Evolutionary conservation across 2,113 vertebrate species (phyloP), one percentile per base, ranked within the genome.

Genomic region (Erpornis zantholeuca): DNA sequence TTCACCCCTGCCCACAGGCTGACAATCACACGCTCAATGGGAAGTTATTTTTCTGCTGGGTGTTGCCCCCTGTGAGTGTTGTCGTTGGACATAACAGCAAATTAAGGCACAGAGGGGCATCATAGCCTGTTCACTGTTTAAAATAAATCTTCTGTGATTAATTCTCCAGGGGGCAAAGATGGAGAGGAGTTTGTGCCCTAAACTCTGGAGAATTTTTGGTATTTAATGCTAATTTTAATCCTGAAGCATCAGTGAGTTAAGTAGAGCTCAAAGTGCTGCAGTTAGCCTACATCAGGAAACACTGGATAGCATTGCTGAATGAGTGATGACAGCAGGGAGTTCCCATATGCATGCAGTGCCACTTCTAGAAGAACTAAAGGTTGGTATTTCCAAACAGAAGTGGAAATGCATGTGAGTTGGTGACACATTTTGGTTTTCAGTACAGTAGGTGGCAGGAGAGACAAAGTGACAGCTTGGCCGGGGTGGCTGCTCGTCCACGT

Each of bases 1-100:
- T 93, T 96, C 82, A 56, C 28, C 85, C 85, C 68, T 86, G 40
- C 82, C 88, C 90, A 86, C 56, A 7, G 77, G 35, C 49, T 86
- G 61, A 82, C 68, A 81, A 47, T 92, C 86, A 70, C 72, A 68
- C 2, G 0, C 94, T 61, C 57, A 57, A 1, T 81, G 69, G 50
- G 69, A 94, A 93, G 80, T 81, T 93, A 60, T 79, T 92, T 86
- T 97, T 90, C 65, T 90, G 40, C 57, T 86, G 86, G 47, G 76
- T 93, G 95, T 96, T 94, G 72, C 69, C 77, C 69, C 19, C 42
- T 42, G 9, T 86, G 56, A 86, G 25, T 42, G 60, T 79, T 96
- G 86, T 71, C 69, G 59, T 15, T 6, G 23, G 64, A 88, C 7
- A 4, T 68, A 86, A 82, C 25, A 60, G 64, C 63, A 83, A 82